phyloP scores from a whole-genome alignment of 2,888 invertebrate species.

The Lampropteryx suffumata region DNA sequence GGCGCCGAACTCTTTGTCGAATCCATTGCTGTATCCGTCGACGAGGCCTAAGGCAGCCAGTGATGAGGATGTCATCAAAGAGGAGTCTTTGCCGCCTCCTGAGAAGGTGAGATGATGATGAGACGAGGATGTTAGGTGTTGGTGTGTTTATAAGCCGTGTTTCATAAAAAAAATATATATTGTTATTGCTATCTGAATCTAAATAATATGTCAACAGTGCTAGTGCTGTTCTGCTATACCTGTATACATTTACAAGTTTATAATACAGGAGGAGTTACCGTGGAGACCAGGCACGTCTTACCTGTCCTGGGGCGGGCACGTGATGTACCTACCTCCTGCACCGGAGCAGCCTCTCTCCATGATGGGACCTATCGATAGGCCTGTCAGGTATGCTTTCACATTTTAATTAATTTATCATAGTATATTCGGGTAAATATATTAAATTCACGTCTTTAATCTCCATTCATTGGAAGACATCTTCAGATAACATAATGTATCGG shows the following conservation, averaged over 20 bases:
- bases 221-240: too few relatives aligned
- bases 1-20: conserved; percentile 89
- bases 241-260: not conserved
- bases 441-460: too few relatives aligned
- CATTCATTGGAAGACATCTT: too few relatives aligned
- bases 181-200: too few relatives aligned
- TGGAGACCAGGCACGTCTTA: conserved; percentile 74
- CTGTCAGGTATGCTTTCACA: conserved; percentile 71
- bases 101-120: conserved; percentile 61
- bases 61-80: conserved; percentile 66
- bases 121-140: too few relatives aligned
- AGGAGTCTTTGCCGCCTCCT: conserved; percentile 55
- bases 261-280: conserved; percentile 54
- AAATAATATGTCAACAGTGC: too few relatives aligned
- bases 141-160: too few relatives aligned
- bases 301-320: conserved; percentile 86
- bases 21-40: conserved; percentile 71
- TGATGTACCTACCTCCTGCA: conserved; percentile 89
- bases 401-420: too few relatives aligned
- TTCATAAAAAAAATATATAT: too few relatives aligned
- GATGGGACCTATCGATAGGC: conserved; percentile 63
- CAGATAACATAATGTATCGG: too few relatives aligned
- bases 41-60: conserved; percentile 53
- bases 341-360: conserved; percentile 71
- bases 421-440: too few relatives aligned